phyloP scores from a whole-genome alignment of 2,113 vertebrate genomes.

The Neotoma lepida region DNA sequence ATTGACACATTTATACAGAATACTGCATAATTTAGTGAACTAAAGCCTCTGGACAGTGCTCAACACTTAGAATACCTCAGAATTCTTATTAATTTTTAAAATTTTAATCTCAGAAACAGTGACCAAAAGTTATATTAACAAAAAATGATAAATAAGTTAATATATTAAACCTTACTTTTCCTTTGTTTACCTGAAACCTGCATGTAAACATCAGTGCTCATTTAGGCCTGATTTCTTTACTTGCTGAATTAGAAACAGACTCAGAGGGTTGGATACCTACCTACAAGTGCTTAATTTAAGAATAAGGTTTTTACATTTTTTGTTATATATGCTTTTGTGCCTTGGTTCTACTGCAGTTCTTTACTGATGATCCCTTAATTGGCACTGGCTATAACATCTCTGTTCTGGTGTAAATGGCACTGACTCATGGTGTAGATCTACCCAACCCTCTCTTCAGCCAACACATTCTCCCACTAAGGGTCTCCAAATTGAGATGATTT shows the following conservation, averaged over 20 bases:
- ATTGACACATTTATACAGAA: constrained; percentile 64
- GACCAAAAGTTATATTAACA: constrained; percentile 48
- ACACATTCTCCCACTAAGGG: no score
- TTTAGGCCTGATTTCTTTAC: not conserved
- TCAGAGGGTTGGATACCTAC: not conserved
- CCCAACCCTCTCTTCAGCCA: not conserved
- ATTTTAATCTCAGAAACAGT: constrained; percentile 56
- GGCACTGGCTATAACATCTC: not conserved
- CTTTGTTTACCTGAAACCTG: not conserved
- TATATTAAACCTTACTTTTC: constrained; percentile 43
- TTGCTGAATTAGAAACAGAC: not conserved
- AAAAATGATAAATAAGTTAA: constrained; percentile 1
- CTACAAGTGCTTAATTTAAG: not conserved
- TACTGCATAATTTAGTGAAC: constrained; percentile 68
- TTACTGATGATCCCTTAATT: not conserved
- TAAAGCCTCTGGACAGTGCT: not conserved
- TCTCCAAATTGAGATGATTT: not conserved
- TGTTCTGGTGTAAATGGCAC: not conserved
- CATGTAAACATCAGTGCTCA: not conserved
- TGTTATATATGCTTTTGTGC: not conserved
- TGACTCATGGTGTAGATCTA: not conserved
- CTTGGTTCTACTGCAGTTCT: not conserved
- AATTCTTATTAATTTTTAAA: constrained; percentile 44
- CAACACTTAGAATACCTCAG: constrained; percentile 29
- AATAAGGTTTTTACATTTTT: not conserved